These are phyloP conservation scores for Coccyzus lansbergi DNA, from an alignment of 2,797 vertebrate genomes.

Conservation along the genomic window DNA sequence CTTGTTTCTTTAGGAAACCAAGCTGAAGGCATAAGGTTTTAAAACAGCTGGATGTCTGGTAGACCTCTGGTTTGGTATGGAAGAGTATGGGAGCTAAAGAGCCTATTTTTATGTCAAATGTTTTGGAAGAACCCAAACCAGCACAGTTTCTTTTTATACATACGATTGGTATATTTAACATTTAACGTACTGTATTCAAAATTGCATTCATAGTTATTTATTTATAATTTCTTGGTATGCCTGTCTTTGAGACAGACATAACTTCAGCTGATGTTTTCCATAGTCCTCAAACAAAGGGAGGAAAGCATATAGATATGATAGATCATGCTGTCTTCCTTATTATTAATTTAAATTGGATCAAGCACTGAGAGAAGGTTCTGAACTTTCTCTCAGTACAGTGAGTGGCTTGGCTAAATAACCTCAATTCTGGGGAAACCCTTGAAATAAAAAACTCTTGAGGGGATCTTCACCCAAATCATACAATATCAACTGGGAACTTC, in stretches of 20 bases:
- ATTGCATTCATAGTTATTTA: background rate
- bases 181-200: background rate
- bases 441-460: background rate
- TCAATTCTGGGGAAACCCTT: background rate
- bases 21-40: background rate
- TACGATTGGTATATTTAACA: background rate
- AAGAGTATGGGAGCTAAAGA: background rate
- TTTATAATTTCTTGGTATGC: background rate
- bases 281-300: background rate
- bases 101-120: background rate
- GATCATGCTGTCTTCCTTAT: background rate
- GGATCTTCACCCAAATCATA: background rate
- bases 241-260: background rate
- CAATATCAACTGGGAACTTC: background rate
- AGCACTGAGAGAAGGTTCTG: background rate
- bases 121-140: background rate
- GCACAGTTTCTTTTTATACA: background rate
- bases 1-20: background rate
- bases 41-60: background rate
- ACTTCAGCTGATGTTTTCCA: background rate
- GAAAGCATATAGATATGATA: background rate
- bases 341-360: background rate
- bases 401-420: background rate
- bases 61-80: background rate
- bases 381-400: background rate